A percentile compares a stretch with the other conserved stretches of the same genome.
phyloP scores from a whole-genome alignment of 35 echinoderm and acorn worm genomes.

The Hemicentrotus pulcherrimus region DNA sequence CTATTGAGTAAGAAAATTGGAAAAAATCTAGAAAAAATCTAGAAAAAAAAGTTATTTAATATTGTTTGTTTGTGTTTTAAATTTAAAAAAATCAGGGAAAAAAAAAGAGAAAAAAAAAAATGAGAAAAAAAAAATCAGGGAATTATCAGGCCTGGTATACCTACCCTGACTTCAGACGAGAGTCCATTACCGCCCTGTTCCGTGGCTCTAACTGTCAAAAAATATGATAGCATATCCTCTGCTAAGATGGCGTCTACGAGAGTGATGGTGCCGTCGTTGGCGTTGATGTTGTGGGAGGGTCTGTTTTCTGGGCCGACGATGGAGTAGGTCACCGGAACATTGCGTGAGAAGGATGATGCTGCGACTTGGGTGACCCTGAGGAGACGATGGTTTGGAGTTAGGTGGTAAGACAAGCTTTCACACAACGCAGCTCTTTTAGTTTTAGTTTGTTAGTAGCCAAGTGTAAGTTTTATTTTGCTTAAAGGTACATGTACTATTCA shows the following conservation, averaged over 20 bases:
- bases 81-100: too few relatives aligned
- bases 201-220: slow-evolving; percentile 56
- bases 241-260: slow-evolving; percentile 45
- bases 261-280: slow-evolving; percentile 54
- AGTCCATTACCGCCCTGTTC: slow-evolving; percentile 48
- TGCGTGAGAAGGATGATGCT: slow-evolving; percentile 67
- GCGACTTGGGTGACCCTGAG: slow-evolving; percentile 60
- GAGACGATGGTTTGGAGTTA: neutral
- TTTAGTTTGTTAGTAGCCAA: too few relatives aligned
- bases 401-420: too few relatives aligned
- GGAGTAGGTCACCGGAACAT: slow-evolving; percentile 56
- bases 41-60: too few relatives aligned
- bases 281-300: slow-evolving; percentile 59
- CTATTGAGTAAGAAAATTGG: too few relatives aligned
- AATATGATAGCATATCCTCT: slow-evolving; percentile 55
- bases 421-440: too few relatives aligned
- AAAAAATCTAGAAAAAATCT: too few relatives aligned
- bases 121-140: too few relatives aligned
- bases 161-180: slow-evolving; percentile 64
- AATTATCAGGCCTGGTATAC: neutral
- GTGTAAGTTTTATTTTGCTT: too few relatives aligned
- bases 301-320: slow-evolving; percentile 29
- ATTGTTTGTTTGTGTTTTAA: too few relatives aligned
- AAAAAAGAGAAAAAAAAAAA: too few relatives aligned
- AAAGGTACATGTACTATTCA: too few relatives aligned